Base-by-base conservation (phyloP, 1,140 invertebrate genomes). In the Scaptomyza pallida region DNA sequence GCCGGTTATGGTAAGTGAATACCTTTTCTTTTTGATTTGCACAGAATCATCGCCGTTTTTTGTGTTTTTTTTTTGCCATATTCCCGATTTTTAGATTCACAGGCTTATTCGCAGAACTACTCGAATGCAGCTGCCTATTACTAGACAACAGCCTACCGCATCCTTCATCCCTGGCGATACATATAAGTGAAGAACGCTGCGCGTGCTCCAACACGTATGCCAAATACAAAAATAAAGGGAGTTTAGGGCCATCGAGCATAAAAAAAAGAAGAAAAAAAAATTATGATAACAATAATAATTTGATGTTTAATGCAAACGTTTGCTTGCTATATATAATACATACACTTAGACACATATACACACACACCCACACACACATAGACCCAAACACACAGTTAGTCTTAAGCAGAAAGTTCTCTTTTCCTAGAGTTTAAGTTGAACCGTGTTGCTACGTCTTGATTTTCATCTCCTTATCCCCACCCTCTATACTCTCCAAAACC, bases 91-190 rank as follows among this genome's bases (percentile, higher is more conserved):
- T 33, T 76, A 91, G 89, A 91, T 82, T 81, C 89, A 41, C 89
- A 91, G 62, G 73, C 80, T 44, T 91, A 91, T 65, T 88, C 90
- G 35, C 89, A 91, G 56, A 78, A 78, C 64, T 91, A 91, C 68
- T 89, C 89, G 19, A 91, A 91, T 72, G 82, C 89, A 69, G 83
- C 89, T 57, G 89, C 86, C 45, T 91, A 91, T 76, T 91, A 91
- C 77, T 91, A 91, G 61, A 72, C 60, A 52, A 64, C 70, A 65
- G 56, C 47, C 21, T 61, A 40, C 51, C 37, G 43, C 63, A 75
- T 56, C 77, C 51, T 55, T 47, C 40, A 72, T 62, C 33, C 33
- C 43, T 72, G 70, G 77, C 61, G 57, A 80, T 68, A 72, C 43
- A 56, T 47, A 69, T 26, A 37, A 47, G 37, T 47, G 44, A 79